Evolutionary conservation across 2,113 vertebrate genomes (phyloP).

Genomic region (Malaclemys terrapin): DNA sequence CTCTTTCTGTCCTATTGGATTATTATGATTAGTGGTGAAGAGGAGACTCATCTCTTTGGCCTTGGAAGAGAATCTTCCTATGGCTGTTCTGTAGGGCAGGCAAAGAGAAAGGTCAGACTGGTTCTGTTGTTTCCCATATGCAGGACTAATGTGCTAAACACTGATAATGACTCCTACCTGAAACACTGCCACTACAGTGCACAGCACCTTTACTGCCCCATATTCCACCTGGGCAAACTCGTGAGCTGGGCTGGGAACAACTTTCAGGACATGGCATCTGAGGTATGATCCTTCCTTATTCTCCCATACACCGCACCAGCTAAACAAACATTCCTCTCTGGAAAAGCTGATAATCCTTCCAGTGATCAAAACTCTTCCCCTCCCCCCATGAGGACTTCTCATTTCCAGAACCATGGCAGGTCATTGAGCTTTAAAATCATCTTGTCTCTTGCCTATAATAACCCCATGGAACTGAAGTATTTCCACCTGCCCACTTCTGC

Average conservation of each 20-base stretch:
- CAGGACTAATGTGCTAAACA: conserved; percentile 90
- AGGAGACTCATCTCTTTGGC: not conserved
- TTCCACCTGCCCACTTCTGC: not conserved
- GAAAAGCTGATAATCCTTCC: not conserved
- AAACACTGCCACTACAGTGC: conserved; percentile 87
- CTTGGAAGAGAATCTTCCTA: not conserved
- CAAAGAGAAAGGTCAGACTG: not conserved
- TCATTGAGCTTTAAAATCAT: no score
- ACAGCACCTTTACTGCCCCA: conserved; percentile 91
- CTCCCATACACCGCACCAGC: accelerated
- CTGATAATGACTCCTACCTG: conserved; percentile 81
- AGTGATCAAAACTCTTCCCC: not conserved
- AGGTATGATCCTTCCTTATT: conserved; percentile 76
- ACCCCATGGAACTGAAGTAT: not conserved
- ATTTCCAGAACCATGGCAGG: no score
- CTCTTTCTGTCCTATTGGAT: not conserved
- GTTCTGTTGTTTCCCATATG: not conserved
- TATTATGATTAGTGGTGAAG: not conserved
- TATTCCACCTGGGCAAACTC: conserved; percentile 89
- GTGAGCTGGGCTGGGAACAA: conserved; percentile 83
- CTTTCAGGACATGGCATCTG: conserved; percentile 89
- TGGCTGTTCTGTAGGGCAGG: not conserved
- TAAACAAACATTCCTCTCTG: not conserved
- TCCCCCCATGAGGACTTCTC: no score
- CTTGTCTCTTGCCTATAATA: no score